Conservation (phyloP, 2,797 vertebrate species). For the Pogoniulus pusillus region DNA sequence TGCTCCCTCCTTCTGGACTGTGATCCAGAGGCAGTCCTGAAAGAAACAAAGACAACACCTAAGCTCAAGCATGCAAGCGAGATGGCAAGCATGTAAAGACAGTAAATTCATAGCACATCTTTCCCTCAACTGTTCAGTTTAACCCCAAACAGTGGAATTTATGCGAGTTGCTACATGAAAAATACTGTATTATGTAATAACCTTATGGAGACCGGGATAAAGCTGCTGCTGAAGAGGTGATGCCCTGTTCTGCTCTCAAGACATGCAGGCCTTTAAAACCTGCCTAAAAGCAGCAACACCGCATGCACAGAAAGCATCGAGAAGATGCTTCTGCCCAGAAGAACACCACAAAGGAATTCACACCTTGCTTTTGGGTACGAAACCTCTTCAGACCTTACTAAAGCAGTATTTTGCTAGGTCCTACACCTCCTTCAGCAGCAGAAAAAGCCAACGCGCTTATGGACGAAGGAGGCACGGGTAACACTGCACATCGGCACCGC, state of each 20-base stretch:
- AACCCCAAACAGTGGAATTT: not conserved
- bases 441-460: rapidly evolving
- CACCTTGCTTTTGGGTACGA: too few relatives aligned
- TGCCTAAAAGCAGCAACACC: not conserved
- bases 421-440: rapidly evolving
- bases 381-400: rapidly evolving
- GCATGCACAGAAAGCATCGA: not conserved
- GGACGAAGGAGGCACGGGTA: too few relatives aligned
- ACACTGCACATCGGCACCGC: rapidly evolving
- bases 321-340: not conserved
- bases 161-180: not conserved
- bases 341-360: not conserved
- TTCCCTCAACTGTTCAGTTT: not conserved
- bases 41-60: not conserved
- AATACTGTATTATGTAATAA: not conserved
- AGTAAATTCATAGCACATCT: not conserved
- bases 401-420: rapidly evolving
- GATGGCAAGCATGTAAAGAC: not conserved
- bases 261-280: not conserved
- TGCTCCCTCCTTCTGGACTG: not conserved
- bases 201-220: not conserved
- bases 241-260: not conserved
- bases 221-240: not conserved
- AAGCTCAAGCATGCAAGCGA: not conserved
- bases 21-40: not conserved